Conservation (phyloP, 53 echinoderm and acorn worm genomes). For the Hippasteria phrygiana region DNA sequence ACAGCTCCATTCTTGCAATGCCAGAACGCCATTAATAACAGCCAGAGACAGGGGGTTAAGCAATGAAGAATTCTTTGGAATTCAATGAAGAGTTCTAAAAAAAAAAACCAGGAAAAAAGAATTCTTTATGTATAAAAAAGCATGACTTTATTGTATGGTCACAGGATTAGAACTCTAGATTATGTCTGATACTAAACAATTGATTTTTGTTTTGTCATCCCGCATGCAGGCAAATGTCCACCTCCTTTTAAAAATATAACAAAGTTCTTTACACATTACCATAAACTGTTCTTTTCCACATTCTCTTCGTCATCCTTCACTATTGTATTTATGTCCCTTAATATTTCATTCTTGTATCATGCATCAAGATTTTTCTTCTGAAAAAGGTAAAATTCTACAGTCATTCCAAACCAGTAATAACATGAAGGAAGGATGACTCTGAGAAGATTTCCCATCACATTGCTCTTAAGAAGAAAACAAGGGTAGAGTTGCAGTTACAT, state of each 20-base stretch:
- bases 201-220: slow-evolving; percentile 1
- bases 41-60: too few relatives aligned
- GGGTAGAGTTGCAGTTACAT: background rate
- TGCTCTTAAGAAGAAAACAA: background rate
- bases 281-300: background rate
- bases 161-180: slow-evolving; percentile 37
- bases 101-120: background rate
- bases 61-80: too few relatives aligned
- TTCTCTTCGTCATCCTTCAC: background rate
- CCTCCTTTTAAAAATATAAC: slow-evolving; percentile 29
- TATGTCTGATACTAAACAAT: slow-evolving; percentile 7
- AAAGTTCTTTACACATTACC: slow-evolving; percentile 17
- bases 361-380: background rate
- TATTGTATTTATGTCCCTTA: background rate
- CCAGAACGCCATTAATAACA: too few relatives aligned
- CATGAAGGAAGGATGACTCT: background rate
- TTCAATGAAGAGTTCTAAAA: too few relatives aligned
- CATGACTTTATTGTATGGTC: slow-evolving; percentile 37
- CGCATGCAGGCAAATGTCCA: slow-evolving; percentile 19
- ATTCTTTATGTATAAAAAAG: slow-evolving; percentile 44
- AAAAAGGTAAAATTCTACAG: slow-evolving; percentile 29
- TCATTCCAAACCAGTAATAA: background rate
- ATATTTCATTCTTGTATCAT: background rate
- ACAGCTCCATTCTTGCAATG: too few relatives aligned
- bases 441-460: background rate